Base-by-base conservation (phyloP, 2,888 invertebrate species). In the Dicranocentrus wangi region DNA sequence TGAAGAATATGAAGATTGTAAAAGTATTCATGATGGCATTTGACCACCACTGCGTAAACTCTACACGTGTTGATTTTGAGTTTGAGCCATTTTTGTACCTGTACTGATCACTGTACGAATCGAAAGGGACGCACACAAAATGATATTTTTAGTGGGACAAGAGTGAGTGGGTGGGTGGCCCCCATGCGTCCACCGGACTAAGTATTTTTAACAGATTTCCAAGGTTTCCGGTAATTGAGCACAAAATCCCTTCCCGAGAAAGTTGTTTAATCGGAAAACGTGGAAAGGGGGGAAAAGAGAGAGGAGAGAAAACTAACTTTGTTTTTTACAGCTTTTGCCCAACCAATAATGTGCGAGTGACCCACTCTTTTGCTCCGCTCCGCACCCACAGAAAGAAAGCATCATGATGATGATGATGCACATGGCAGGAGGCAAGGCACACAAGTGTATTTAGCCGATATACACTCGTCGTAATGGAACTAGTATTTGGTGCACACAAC, bases 201-300 rank as follows among this genome's bases (percentile, higher is more conserved):
- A 80, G 80, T 80, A 73, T 71, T 80, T 80, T 69, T 43, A 61
- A 61, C 80, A 80, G 69, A 80, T 75, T 80, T 80, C 68, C 72
- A 60, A 72, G 80, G 66, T 80, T 70, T 76, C 71, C 81, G 42
- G 75, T 81, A 81, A 81, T 81, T 81, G 81, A 81, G 81, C 75
- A 53, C 55, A 76, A 81, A 81, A 73, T 69, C 81, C 75, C 80
- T 60, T 32, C 63, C 21, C 58, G 58, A 81, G 76, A 81, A 81
- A 81, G 55, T 81, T 81, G n/a, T 81, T 81, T 81, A 81, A 81
- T 81, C 81, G 81, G 81, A 76, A 81, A 81, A 75, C 72, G 80
- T 75, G 19, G 68, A 63, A 79, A 53, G 60, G 39, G 13, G 13
- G 13, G 23, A 55, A 23, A 55, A 55, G 15, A 21, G 23, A 55